Percentiles rank a stretch among this genome's conserved stretches.
phyloP scores from a whole-genome alignment of 2,113 vertebrate genomes.

The Podiceps cristatus region DNA sequence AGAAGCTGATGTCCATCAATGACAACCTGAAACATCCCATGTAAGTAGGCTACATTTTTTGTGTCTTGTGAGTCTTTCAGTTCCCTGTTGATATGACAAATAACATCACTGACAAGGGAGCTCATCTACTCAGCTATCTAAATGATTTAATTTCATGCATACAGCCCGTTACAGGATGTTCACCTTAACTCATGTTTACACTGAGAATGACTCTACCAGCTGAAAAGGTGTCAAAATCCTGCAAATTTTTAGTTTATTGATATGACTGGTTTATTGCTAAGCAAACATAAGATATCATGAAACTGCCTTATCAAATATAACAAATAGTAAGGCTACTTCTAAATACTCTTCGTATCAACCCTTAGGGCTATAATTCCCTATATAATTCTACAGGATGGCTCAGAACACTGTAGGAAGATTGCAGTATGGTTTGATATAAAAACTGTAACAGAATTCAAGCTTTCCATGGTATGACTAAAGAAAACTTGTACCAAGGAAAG shows the following conservation, averaged over 20 bases:
- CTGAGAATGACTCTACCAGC: neutral
- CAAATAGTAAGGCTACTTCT: neutral
- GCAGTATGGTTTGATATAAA: neutral
- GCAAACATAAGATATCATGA: neutral
- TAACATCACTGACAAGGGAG: neutral
- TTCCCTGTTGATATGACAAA: neutral
- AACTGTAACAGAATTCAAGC: neutral
- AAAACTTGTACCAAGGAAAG: neutral
- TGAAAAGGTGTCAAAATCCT: neutral
- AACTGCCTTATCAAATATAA: neutral
- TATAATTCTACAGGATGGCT: neutral
- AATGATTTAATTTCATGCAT: neutral
- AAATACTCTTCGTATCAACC: neutral
- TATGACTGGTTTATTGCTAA: neutral
- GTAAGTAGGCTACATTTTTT: constrained; percentile 63
- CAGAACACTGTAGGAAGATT: neutral
- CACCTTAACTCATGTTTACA: neutral
- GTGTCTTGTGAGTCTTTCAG: neutral
- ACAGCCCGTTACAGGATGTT: neutral
- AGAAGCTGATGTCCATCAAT: constrained; percentile 59
- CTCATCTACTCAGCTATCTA: neutral
- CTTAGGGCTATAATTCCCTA: neutral
- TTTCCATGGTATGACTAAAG: neutral
- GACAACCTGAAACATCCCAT: constrained; percentile 55
- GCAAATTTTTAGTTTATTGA: neutral